Percentiles rank a stretch among this genome's conserved stretches.
These are phyloP conservation scores for Chorisops tibialis DNA, from an alignment of 2,888 invertebrate genomes.

Conservation along the genomic window DNA sequence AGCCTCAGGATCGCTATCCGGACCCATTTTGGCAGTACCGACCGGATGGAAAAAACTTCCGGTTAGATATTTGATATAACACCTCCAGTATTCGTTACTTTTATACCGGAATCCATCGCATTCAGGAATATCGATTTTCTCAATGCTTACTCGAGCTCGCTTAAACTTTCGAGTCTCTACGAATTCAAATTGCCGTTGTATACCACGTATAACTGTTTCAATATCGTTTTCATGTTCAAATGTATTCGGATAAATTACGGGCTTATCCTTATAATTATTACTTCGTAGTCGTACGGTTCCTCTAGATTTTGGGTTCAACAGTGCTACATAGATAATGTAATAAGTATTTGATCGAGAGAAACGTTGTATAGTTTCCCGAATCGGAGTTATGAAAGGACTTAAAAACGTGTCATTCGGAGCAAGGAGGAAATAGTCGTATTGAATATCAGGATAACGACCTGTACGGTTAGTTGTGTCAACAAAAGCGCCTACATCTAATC, in stretches of 20 bases:
- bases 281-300: slow-evolving; percentile 58
- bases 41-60: slow-evolving; percentile 63
- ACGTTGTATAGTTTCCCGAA: slow-evolving; percentile 4
- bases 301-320: slow-evolving; percentile 55
- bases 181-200: slow-evolving; percentile 49
- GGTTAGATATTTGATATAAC: slow-evolving; percentile 60
- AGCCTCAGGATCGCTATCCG: slow-evolving; percentile 57
- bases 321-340: slow-evolving; percentile 37
- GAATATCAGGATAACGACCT: neutral
- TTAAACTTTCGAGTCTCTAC: slow-evolving; percentile 51
- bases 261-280: slow-evolving; percentile 58
- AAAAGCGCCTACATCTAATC: slow-evolving; percentile 5
- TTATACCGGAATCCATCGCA: slow-evolving; percentile 49
- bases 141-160: slow-evolving; percentile 52
- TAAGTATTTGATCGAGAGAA: neutral
- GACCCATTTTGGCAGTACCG: slow-evolving; percentile 67
- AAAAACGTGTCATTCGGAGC: neutral
- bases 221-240: slow-evolving; percentile 58
- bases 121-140: slow-evolving; percentile 53
- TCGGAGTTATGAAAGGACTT: neutral
- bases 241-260: slow-evolving; percentile 63
- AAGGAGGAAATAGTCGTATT: slow-evolving; percentile 5
- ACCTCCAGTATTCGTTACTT: slow-evolving; percentile 61
- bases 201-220: slow-evolving; percentile 51
- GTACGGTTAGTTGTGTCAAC: neutral